Conservation (phyloP, 2,888 invertebrate species). For the Aquatica leii region DNA sequence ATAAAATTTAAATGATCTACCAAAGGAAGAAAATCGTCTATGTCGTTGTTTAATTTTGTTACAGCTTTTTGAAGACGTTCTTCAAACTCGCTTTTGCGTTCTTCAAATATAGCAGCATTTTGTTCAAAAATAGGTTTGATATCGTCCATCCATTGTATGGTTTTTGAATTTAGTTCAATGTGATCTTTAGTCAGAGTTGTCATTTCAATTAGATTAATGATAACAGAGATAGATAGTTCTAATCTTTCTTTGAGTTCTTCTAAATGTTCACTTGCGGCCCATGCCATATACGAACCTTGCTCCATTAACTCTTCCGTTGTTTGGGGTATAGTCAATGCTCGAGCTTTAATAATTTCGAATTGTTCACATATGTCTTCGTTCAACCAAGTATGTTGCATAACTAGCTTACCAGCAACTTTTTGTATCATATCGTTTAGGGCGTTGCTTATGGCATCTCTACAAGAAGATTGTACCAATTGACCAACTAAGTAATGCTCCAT, state of each 20-base stretch:
- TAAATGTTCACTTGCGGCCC: conserved; percentile 77
- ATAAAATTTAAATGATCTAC: conserved; percentile 83
- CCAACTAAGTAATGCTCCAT: conserved; percentile 75
- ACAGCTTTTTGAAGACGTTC: conserved; percentile 76
- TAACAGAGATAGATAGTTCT: conserved; percentile 69
- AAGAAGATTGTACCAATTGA: conserved; percentile 69
- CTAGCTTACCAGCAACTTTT: conserved; percentile 70
- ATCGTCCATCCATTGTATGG: conserved; percentile 83
- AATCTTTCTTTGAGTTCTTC: conserved; percentile 75
- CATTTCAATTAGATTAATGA: conserved; percentile 78
- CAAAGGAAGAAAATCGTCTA: conserved; percentile 76
- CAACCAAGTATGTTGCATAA: conserved; percentile 70
- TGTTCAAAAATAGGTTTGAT: conserved; percentile 84
- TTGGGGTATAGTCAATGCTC: conserved; percentile 75
- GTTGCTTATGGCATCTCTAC: conserved; percentile 68
- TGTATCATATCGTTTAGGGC: conserved; percentile 68
- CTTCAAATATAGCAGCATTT: conserved; percentile 82
- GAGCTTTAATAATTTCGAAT: conserved; percentile 75
- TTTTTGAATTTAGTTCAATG: conserved; percentile 79
- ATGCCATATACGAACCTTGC: conserved; percentile 78
- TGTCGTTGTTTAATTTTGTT: conserved; percentile 73
- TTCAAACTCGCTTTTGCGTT: conserved; percentile 85
- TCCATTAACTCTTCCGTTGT: conserved; percentile 84
- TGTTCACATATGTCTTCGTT: conserved; percentile 74
- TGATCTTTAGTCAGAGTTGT: conserved; percentile 78